Conservation (phyloP, 2,113 vertebrate species). For the Rhinoderma darwinii region DNA sequence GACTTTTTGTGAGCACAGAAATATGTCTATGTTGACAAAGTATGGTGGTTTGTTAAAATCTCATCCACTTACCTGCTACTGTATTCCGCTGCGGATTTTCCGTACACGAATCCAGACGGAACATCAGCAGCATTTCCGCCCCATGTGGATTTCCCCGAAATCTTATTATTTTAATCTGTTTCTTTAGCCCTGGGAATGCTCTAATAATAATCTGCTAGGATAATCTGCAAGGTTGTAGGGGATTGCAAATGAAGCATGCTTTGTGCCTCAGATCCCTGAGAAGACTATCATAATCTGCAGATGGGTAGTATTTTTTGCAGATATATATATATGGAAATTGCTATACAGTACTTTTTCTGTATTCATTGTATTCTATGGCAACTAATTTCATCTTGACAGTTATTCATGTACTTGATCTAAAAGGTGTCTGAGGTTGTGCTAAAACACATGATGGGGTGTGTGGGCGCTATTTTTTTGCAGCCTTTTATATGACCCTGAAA, state of each 20-base stretch:
- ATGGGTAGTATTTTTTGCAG: background rate
- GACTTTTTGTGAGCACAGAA: no score
- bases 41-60: no score
- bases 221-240: background rate
- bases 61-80: no score
- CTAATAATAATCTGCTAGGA: background rate
- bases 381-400: background rate
- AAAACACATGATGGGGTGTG: background rate
- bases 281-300: background rate
- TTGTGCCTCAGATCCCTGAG: background rate
- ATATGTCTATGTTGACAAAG: no score
- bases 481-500: constrained; percentile 5
- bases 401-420: background rate
- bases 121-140: no score
- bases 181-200: background rate
- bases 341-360: background rate
- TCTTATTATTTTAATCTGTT: background rate
- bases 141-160: no score
- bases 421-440: background rate
- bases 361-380: background rate
- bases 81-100: no score
- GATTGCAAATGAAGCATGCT: background rate
- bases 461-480: background rate
- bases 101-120: no score
- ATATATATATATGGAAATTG: background rate